phyloP scores from a whole-genome alignment of 2,888 invertebrate species.

The Zonitis immaculata region DNA sequence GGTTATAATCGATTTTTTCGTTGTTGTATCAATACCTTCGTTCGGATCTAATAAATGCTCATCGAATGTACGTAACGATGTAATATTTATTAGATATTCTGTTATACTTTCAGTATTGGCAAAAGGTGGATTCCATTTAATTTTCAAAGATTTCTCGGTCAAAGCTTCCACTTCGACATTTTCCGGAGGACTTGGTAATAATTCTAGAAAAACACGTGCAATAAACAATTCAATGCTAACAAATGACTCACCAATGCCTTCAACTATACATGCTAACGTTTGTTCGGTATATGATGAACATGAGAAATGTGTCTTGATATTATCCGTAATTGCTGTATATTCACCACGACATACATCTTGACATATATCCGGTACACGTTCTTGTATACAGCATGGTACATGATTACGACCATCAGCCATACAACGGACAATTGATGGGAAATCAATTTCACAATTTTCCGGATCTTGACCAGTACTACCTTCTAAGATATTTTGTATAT shows the following conservation, averaged over 20 bases:
- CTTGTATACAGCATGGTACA: conserved; percentile 77
- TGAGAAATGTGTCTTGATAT: conserved; percentile 77
- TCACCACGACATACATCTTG: conserved; percentile 82
- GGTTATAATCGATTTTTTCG: conserved; percentile 35
- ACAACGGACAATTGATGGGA: conserved; percentile 72
- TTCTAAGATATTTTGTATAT: conserved; percentile 58
- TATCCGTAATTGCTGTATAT: conserved; percentile 78
- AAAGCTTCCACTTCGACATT: conserved; percentile 68
- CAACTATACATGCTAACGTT: conserved; percentile 76
- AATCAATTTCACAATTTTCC: conserved; percentile 74
- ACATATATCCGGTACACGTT: conserved; percentile 77
- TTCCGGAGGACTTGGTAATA: conserved; percentile 71
- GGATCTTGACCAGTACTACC: conserved; percentile 72
- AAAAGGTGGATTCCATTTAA: conserved; percentile 65
- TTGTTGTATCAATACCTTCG: conserved; percentile 35
- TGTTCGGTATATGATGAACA: conserved; percentile 79
- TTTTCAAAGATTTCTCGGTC: conserved; percentile 66
- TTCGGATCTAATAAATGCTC: conserved; percentile 52
- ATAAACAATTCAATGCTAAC: neutral
- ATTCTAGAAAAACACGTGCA: conserved; percentile 53
- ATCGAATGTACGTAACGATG: conserved; percentile 66
- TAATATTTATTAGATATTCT: conserved; percentile 68
- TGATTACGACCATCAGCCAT: conserved; percentile 81
- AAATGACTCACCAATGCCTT: conserved; percentile 61
- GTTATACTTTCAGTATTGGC: conserved; percentile 61